Evolutionary conservation across 2,888 invertebrate species (phyloP).

Genomic region (Hydroisotoma schaefferi): DNA sequence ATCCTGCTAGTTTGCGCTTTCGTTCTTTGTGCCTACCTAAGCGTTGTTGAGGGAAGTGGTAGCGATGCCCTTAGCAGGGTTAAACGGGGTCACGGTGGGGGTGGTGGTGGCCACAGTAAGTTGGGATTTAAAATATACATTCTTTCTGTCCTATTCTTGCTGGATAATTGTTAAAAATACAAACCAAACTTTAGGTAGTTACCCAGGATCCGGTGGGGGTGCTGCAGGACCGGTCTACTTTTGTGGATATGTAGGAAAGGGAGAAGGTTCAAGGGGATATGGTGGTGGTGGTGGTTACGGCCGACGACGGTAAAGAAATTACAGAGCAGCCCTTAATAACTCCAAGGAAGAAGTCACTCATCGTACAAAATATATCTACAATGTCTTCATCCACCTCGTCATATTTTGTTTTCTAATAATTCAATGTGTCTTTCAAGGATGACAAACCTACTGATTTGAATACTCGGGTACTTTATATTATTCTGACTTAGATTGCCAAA

Average conservation of each 20-base stretch:
- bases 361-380: no score
- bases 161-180: neutral
- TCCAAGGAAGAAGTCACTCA: no score
- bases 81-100: conserved; percentile 1
- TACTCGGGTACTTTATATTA: no score
- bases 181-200: neutral
- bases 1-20: neutral
- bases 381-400: no score
- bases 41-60: neutral
- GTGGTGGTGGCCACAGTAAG: conserved; percentile 5
- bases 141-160: neutral
- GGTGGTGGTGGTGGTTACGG: neutral
- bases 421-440: no score
- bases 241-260: conserved; percentile 10
- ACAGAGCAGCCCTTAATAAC: no score
- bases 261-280: neutral
- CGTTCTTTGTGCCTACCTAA: neutral
- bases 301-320: neutral
- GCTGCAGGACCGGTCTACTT: conserved; percentile 12
- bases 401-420: no score
- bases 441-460: no score
- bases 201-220: conserved; percentile 11
- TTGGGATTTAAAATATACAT: neutral
- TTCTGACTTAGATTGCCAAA: no score
- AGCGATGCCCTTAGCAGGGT: neutral